A percentile compares a stretch with the other conserved stretches of the same genome.
Conservation (phyloP, 1,140 invertebrate genomes). For the Ostrea edulis region DNA sequence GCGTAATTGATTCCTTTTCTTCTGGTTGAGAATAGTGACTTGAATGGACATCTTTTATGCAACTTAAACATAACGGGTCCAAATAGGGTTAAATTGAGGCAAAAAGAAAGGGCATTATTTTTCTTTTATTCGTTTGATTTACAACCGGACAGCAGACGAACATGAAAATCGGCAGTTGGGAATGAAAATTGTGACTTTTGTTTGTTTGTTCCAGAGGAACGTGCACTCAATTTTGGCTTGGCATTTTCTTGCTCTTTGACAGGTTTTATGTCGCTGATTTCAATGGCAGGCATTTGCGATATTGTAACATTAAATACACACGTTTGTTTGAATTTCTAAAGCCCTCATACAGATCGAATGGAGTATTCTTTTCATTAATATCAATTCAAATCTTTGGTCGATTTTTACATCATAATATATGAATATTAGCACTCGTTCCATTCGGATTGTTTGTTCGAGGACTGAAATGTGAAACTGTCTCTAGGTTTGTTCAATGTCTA, state of each 20-base stretch:
- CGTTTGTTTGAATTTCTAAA: slow-evolving; percentile 42
- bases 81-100: slow-evolving; percentile 42
- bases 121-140: slow-evolving; percentile 33
- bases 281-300: slow-evolving; percentile 34
- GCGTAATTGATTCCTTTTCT: slow-evolving; percentile 44
- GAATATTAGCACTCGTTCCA: slow-evolving; percentile 19
- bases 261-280: slow-evolving; percentile 32
- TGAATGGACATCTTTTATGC: slow-evolving; percentile 33
- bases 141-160: not conserved
- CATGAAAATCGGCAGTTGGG: not conserved
- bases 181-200: not conserved
- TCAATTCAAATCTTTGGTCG: slow-evolving; percentile 37
- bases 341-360: slow-evolving; percentile 30
- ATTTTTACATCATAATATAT: slow-evolving; percentile 40
- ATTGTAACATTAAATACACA: slow-evolving; percentile 44
- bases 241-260: slow-evolving; percentile 8
- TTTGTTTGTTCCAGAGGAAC: slow-evolving; percentile 30
- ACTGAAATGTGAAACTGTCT: slow-evolving; percentile 31
- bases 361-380: slow-evolving; percentile 45
- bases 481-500: not conserved
- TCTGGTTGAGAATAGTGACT: slow-evolving; percentile 27
- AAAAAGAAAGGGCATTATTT: slow-evolving; percentile 23
- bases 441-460: not conserved
- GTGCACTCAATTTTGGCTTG: slow-evolving; percentile 11
- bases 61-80: slow-evolving; percentile 39